Evolutionary conservation across 2,888 invertebrate species (phyloP), one percentile per base, ranked within the genome.

Genomic region (Nymphalis polychloros): DNA sequence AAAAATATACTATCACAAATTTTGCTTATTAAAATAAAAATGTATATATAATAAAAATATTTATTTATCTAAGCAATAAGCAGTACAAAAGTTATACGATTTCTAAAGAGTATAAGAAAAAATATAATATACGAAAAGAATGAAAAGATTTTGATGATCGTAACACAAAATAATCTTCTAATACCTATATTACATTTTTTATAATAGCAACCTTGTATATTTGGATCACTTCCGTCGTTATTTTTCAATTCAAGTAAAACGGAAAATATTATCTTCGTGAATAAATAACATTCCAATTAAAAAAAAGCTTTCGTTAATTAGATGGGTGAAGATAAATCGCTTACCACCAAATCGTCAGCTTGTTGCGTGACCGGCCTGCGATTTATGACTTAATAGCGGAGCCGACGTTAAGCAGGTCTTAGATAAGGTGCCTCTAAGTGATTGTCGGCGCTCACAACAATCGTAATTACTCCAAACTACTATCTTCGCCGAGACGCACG

Each of bases 371-470:
- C 92, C 86, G 72, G 78, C 74, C 75, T 75, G 84, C 86, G 89
- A 92, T 92, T 92, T 92, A 92, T 92, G 90, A 90, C 91, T 92
- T 92, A 91, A 92, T 92, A 92, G 90, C 84, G 78, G 81, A 86
- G 87, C 86, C 55, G 82, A 87, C 90, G 89, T 89, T 91, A 91
- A 92, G 90, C 90, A 91, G 89, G 87, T 79, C 89, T 90, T 87
- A 91, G 92, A 92, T 92, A 92, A 92, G 92, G 88, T 84, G 87
- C 86, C 85, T 89, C 88, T 92, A 92, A 92, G 91, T 92, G 92
- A 92, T 91, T 92, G 92, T 92, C 91, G 92, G 90, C 87, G 83
- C 87, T 90, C 91, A 90, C 91, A 91, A 92, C 92, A 91, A 91
- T 90, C 88, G 91, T 92, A 92, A 92, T 92, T 91, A 91, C 89